Evolutionary conservation across 2,888 invertebrate species (phyloP), one percentile per base, ranked within the genome.

Genomic region (Pheosia gnoma): DNA sequence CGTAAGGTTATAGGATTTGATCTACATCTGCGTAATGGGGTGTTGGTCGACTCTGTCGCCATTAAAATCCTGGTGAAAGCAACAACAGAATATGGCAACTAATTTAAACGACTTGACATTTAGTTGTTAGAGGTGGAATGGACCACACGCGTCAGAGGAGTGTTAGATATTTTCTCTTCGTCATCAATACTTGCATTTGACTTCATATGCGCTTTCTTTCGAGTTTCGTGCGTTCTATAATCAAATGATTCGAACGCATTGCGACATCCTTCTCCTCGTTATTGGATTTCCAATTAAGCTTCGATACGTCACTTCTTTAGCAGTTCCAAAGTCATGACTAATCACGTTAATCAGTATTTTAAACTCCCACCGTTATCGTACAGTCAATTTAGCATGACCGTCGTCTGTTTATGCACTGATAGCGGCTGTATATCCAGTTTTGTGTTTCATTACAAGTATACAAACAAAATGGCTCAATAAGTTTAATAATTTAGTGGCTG

Each of bases 1-100:
- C 79, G 2, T 25, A 25, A 25, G 78, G 72, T 79, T 83, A 81
- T 84, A 82, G 81, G 82, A 77, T 81, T 84, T 85, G 87, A 89
- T 90, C 89, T 82, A 86, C 84, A 86, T 85, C 85, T 79, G 72
- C 78, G 80, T 89, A 89, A 89, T 86, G 87, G 90, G 85, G 83
- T 84, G 81, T 84, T 80, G 75, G 72, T 75, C 73, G 78, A 79
- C 80, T 72, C 74, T 78, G 85, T 84, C 84, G 88, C 87, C 87
- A 84, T 87, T 87, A 88, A 82, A 80, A 81, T 77, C 80, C 74
- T 78, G 79, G 87, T 81, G 84, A 84, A 88, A 85, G 82, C 78
- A 72, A 73, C 68, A 70, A 71, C 65, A 74, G 68, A 72, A 75
- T 83, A 80, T 84, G 84, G 82, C 84, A 88, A 86, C 82, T 87